Conservation (phyloP, 2,113 vertebrate genomes). For the Sterrhoptilus dennistouni region DNA sequence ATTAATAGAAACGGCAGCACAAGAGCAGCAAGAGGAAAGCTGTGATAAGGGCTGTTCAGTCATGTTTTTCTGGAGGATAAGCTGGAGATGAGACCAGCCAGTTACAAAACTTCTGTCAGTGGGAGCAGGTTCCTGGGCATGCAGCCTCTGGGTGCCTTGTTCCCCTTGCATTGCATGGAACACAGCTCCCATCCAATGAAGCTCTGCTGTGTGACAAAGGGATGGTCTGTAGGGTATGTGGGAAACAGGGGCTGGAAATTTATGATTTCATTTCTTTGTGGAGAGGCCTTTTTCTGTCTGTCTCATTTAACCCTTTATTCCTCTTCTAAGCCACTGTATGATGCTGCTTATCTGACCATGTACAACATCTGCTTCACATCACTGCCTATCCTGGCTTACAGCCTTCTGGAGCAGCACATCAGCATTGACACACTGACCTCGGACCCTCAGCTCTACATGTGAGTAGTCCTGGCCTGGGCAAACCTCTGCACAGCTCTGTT, state of each 20-base stretch:
- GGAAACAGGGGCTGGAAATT: background rate
- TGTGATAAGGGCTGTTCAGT: background rate
- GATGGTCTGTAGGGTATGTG: background rate
- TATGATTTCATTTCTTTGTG: background rate
- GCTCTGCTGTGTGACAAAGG: background rate
- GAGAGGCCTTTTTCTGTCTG: background rate
- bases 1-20: background rate
- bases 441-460: constrained; percentile 81
- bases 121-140: fast-evolving
- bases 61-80: background rate
- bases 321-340: constrained; percentile 89
- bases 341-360: constrained; percentile 97
- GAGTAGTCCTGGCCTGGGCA: background rate
- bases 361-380: constrained; percentile 99
- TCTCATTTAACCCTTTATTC: background rate
- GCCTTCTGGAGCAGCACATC: constrained; percentile 95
- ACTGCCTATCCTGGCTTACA: constrained; percentile 95
- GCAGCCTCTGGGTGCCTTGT: background rate
- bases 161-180: fast-evolving
- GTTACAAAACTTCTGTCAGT: background rate
- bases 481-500: fast-evolving
- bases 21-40: background rate
- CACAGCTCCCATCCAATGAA: fast-evolving
- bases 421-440: constrained; percentile 82
- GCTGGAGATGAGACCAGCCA: background rate